A percentile compares a stretch with the other conserved stretches of the same genome.
Conservation (phyloP, 2,113 vertebrate genomes). For the Ailurus styani region DNA sequence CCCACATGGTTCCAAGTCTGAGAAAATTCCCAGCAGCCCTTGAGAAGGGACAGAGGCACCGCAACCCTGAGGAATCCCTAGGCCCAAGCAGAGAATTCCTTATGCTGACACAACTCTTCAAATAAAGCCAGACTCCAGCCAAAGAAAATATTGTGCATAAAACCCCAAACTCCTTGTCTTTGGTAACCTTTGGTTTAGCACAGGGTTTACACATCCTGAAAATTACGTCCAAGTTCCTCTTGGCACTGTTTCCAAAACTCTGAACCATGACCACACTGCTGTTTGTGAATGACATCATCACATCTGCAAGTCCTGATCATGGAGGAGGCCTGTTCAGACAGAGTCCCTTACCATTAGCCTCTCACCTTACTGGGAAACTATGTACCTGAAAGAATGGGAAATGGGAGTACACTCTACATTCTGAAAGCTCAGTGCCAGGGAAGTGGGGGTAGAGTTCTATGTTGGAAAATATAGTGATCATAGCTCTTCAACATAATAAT, state of each 20-base stretch:
- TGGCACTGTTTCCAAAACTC: neutral
- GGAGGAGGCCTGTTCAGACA: neutral
- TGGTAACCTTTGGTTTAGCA: neutral
- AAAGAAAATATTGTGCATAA: conserved; percentile 22
- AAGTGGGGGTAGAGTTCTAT: fast-evolving
- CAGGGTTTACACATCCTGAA: neutral
- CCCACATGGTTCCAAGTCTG: neutral
- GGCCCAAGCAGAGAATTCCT: neutral
- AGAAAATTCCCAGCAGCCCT: neutral
- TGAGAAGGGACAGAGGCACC: neutral
- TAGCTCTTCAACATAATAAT: neutral
- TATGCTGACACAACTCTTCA: conserved; percentile 26
- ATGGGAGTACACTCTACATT: neutral
- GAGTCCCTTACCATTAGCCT: neutral
- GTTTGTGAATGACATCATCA: neutral
- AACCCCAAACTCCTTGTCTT: neutral
- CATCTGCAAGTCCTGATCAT: neutral
- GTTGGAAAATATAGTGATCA: neutral
- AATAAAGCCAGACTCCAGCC: conserved; percentile 4
- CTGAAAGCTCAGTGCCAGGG: neutral
- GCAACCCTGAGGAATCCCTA: neutral
- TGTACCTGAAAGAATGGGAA: neutral
- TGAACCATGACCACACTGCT: neutral
- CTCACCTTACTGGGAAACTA: neutral
- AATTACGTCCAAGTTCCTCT: neutral